Base-by-base conservation (phyloP, 1,140 invertebrate species). In the Octopus sinensis region DNA sequence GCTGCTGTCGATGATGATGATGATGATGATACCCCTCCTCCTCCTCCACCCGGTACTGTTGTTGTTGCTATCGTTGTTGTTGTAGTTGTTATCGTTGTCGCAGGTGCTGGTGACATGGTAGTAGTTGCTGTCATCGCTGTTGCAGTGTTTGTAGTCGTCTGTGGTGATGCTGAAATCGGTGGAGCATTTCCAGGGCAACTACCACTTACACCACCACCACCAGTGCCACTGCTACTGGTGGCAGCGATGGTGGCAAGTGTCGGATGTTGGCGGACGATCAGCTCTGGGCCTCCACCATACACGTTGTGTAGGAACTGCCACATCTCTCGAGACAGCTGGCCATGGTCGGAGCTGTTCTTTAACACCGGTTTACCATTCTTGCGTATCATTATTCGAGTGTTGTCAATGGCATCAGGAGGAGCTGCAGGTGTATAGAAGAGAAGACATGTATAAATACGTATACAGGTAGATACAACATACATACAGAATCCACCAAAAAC, bases 261-360 rank as follows among this genome's bases (percentile, higher is more conserved):
- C 43, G 76, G 43, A 23, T 53, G 80, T 54, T 88, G 88, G 82
- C 92, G 91, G 9, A 93, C 85, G 81, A 92, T 87, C 73, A 96
- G 91, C 88, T 96, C 95, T 0, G 96, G 96, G 1, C 96, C 96
- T 17, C 96, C 96, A 52, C 95, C 94, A 87, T 98, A 97, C 17
- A 95, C 95, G 76, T 92, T 92, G 78, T 94, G 92, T 87, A 97
- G 95, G 90, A 96, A 97, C 82, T 94, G 92, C 96, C 96, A 98
- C 73, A 96, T 91, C 77, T 95, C 94, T 87, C 95, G 94, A 80
- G 95, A 95, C 62, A 97, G 92, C 86, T 96, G 95, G 7, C 94
- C 95, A 90, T 96, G 95, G 88, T 96, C 95, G 0, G 95, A 96
- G 54, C 94, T 90, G 54, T 86, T 86, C 86, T 89, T 88, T 85